These are phyloP conservation scores for Magallana nippona DNA, from an alignment of 2,888 invertebrate species.

Conservation along the genomic window DNA sequence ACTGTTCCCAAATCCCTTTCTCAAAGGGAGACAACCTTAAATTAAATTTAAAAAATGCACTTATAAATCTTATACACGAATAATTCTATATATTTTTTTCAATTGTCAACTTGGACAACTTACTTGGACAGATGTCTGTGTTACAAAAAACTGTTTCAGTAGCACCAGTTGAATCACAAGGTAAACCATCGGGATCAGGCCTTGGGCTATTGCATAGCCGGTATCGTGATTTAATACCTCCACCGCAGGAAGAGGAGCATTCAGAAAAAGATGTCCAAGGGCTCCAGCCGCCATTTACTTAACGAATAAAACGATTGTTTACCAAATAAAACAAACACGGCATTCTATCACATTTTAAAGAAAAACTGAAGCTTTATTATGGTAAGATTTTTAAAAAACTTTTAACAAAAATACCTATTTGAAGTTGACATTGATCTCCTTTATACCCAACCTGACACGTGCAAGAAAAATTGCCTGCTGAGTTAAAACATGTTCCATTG, in stretches of 20 bases:
- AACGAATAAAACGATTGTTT: no score
- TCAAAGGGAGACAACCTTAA: neutral
- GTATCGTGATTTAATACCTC: neutral
- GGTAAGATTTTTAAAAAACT: no score
- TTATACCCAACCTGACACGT: neutral
- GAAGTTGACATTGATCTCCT: neutral
- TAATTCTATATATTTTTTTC: no score
- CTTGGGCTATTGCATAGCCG: constrained; percentile 33
- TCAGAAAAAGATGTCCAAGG: constrained; percentile 9
- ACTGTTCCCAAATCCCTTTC: constrained; percentile 13
- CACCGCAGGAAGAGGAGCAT: constrained; percentile 34
- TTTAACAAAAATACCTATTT: neutral
- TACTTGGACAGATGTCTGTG: constrained; percentile 37
- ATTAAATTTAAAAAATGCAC: neutral
- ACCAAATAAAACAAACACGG: no score
- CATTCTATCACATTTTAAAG: no score
- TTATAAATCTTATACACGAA: no score
- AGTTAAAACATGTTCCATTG: neutral
- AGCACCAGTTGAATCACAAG: neutral
- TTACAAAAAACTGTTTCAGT: constrained; percentile 23
- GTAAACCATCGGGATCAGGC: constrained; percentile 36
- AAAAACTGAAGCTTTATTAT: no score
- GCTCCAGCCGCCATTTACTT: constrained; percentile 41
- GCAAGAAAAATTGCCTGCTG: neutral
- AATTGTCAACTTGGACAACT: neutral